Evolutionary conservation across 2,888 invertebrate species (phyloP).

Genomic region (Patella caerulea): DNA sequence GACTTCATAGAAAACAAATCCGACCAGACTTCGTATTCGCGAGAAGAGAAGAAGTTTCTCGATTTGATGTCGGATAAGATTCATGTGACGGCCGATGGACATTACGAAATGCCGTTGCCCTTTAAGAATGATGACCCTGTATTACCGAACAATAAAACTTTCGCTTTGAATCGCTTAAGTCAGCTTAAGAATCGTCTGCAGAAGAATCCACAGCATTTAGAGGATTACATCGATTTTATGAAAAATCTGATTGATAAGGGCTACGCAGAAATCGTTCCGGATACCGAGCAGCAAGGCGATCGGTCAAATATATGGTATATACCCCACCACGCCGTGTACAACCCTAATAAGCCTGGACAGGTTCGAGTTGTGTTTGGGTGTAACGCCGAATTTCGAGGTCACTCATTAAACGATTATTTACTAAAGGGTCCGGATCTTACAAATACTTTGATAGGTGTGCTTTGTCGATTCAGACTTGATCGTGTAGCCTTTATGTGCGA

Average conservation of each 20-base stretch:
- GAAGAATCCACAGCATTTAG: background rate
- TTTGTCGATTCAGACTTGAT: conserved; percentile 32
- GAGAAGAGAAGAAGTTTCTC: background rate
- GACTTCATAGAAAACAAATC: background rate
- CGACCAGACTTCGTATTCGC: background rate
- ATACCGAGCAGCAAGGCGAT: background rate
- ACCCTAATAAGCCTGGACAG: background rate
- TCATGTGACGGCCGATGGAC: background rate
- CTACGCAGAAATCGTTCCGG: background rate
- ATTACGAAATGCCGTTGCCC: background rate
- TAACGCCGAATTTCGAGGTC: conserved; percentile 28
- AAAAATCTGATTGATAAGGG: background rate
- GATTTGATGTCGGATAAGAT: background rate
- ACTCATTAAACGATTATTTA: conserved; percentile 28
- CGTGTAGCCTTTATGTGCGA: conserved; percentile 37
- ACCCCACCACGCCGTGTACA: conserved; percentile 13
- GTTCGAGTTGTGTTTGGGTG: conserved; percentile 38
- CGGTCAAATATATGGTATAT: conserved; percentile 12
- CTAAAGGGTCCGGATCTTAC: conserved; percentile 38
- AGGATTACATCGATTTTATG: background rate
- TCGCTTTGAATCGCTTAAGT: background rate
- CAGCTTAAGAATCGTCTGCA: background rate
- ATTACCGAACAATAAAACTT: background rate
- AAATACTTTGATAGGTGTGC: conserved; percentile 34
- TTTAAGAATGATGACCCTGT: background rate